A percentile compares a stretch with the other conserved stretches of the same genome.
Conservation (phyloP, 2,888 invertebrate species). For the Omphaloscelis lunosa region DNA sequence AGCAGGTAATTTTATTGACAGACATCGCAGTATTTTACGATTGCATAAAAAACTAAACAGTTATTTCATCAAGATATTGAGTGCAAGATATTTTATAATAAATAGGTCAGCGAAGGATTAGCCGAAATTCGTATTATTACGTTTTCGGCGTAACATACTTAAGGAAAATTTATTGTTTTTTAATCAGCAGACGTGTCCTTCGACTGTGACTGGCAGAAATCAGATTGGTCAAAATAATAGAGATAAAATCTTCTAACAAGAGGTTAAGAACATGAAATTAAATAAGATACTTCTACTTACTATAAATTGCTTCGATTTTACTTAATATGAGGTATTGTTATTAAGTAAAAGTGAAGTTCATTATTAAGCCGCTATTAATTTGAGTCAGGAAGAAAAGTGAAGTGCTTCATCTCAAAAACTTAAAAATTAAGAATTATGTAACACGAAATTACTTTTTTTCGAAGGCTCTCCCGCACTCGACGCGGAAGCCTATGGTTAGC, state of each 20-base stretch:
- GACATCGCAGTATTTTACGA: constrained; percentile 79
- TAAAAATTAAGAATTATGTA: constrained; percentile 68
- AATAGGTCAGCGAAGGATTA: constrained; percentile 86
- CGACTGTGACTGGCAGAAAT: constrained; percentile 68
- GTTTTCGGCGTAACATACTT: constrained; percentile 82
- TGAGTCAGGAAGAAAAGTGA: constrained; percentile 68
- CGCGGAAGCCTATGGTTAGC: constrained; percentile 80
- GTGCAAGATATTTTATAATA: constrained; percentile 82
- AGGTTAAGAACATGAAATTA: constrained; percentile 30
- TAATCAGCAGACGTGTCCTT: constrained; percentile 80
- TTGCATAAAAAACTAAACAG: constrained; percentile 81
- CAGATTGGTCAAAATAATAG: constrained; percentile 66
- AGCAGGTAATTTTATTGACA: constrained; percentile 88
- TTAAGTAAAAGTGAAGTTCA: constrained; percentile 58
- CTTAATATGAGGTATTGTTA: constrained; percentile 42
- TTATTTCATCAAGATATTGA: constrained; percentile 81
- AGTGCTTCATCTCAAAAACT: constrained; percentile 58
- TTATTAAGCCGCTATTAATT: constrained; percentile 68
- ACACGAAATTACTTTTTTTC: constrained; percentile 69
- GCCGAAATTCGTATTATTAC: constrained; percentile 82
- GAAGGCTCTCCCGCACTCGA: constrained; percentile 63
- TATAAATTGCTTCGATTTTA: constrained; percentile 39
- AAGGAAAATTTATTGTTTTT: constrained; percentile 86
- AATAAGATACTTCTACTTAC: constrained; percentile 43
- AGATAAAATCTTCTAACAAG: constrained; percentile 62